Percentiles rank a stretch among this genome's conserved stretches.
phyloP scores from a whole-genome alignment of 2,888 invertebrate genomes.

The Crocallis elinguaria region DNA sequence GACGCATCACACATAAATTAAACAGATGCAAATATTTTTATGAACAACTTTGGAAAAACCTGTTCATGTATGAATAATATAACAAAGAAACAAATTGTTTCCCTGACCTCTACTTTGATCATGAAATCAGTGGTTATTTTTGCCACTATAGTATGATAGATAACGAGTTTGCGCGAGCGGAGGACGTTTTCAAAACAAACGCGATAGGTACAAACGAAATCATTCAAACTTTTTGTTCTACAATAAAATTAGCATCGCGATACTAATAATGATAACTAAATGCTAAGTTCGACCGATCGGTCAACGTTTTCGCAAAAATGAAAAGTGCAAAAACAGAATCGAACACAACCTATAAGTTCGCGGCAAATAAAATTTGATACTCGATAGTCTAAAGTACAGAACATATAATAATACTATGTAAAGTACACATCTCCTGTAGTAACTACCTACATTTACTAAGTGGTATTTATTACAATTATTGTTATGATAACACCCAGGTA shows the following conservation, averaged over 20 bases:
- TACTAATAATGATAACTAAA: background rate
- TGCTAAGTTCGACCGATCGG: background rate
- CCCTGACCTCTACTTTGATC: slow-evolving; percentile 33
- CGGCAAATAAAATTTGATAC: slow-evolving; percentile 5
- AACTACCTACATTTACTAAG: no score
- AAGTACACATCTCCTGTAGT: background rate
- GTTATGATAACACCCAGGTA: slow-evolving; percentile 13
- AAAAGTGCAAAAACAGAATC: background rate
- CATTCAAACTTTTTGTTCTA: slow-evolving; percentile 19
- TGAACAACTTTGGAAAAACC: slow-evolving; percentile 3
- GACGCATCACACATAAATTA: background rate
- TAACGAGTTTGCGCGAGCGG: slow-evolving; percentile 19
- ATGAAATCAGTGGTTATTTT: slow-evolving; percentile 30
- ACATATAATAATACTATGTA: background rate
- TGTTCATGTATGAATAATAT: slow-evolving; percentile 10
- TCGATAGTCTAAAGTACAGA: slow-evolving; percentile 3
- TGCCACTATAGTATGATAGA: slow-evolving; percentile 19
- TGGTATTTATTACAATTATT: slow-evolving; percentile 6
- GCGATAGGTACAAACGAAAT: slow-evolving; percentile 20
- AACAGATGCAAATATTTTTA: slow-evolving; percentile 2
- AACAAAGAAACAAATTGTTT: slow-evolving; percentile 31
- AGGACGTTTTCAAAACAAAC: slow-evolving; percentile 28
- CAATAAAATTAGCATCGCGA: background rate
- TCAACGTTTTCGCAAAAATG: background rate
- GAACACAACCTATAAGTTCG: slow-evolving; percentile 5